These are phyloP conservation scores for Andricus grossulariae DNA, from an alignment of 1,140 invertebrate genomes.

Conservation along the genomic window DNA sequence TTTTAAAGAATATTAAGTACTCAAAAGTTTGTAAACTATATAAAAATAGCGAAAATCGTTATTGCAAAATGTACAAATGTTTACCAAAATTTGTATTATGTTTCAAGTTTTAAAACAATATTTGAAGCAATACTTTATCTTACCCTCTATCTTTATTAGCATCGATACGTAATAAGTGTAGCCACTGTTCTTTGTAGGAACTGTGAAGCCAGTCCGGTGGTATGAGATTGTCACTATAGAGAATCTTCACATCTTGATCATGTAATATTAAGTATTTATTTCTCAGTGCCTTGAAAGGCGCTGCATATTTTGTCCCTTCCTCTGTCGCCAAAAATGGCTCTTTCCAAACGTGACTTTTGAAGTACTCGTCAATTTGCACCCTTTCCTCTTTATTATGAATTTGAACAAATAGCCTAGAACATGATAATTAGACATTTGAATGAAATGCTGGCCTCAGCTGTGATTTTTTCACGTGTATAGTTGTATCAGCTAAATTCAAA, in stretches of 20 bases:
- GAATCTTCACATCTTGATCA: constrained; percentile 82
- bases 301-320: constrained; percentile 78
- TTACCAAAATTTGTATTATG: background rate
- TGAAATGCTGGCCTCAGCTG: background rate
- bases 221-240: constrained; percentile 83
- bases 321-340: constrained; percentile 78
- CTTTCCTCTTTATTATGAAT: constrained; percentile 61
- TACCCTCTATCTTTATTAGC: constrained; percentile 84
- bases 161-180: constrained; percentile 82
- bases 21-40: too few relatives aligned
- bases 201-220: constrained; percentile 82
- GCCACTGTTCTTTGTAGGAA: constrained; percentile 83
- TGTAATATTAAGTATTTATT: constrained; percentile 84
- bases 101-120: background rate
- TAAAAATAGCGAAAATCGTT: too few relatives aligned
- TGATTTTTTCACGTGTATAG: background rate
- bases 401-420: constrained; percentile 66
- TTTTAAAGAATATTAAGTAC: too few relatives aligned
- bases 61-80: too few relatives aligned
- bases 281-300: constrained; percentile 81
- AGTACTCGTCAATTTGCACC: constrained; percentile 73
- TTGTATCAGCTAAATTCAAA: background rate
- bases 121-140: constrained; percentile 43
- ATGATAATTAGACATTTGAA: constrained; percentile 32
- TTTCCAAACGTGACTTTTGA: constrained; percentile 66